Conservation (phyloP, 2,113 vertebrate species). For the Suricata suricatta region DNA sequence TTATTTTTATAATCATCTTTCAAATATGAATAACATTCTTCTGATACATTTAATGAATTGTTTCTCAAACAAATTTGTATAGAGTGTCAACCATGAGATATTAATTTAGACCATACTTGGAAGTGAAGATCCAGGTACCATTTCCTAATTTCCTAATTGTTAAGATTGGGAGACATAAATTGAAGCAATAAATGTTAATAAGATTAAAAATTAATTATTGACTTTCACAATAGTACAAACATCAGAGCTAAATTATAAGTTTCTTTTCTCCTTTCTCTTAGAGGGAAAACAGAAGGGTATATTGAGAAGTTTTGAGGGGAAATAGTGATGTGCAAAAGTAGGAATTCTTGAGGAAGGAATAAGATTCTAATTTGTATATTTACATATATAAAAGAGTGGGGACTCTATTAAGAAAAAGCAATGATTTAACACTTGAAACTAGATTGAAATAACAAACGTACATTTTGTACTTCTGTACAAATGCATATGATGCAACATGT, state of each 20-base stretch:
- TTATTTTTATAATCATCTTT: not conserved
- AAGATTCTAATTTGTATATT: not conserved
- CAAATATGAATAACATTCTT: not conserved
- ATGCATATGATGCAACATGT: not conserved
- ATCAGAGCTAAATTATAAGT: not conserved
- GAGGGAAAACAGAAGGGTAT: not conserved
- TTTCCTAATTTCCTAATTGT: not conserved
- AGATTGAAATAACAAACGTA: not conserved
- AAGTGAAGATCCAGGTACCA: not conserved
- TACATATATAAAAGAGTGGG: not conserved
- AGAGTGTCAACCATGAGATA: not conserved
- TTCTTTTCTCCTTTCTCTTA: not conserved
- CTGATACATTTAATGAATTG: not conserved
- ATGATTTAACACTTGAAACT: not conserved
- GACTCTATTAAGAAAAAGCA: not conserved
- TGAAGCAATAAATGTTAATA: not conserved
- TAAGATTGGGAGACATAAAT: not conserved
- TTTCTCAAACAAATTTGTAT: not conserved
- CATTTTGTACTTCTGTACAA: not conserved
- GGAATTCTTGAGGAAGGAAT: not conserved
- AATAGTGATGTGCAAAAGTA: not conserved
- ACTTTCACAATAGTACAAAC: not conserved
- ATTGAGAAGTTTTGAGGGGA: not conserved
- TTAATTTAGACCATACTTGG: not conserved
- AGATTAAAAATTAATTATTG: slow-evolving; percentile 10